These are phyloP conservation scores for Apotomis betuletana DNA, from an alignment of 2,888 invertebrate genomes.

Conservation along the genomic window DNA sequence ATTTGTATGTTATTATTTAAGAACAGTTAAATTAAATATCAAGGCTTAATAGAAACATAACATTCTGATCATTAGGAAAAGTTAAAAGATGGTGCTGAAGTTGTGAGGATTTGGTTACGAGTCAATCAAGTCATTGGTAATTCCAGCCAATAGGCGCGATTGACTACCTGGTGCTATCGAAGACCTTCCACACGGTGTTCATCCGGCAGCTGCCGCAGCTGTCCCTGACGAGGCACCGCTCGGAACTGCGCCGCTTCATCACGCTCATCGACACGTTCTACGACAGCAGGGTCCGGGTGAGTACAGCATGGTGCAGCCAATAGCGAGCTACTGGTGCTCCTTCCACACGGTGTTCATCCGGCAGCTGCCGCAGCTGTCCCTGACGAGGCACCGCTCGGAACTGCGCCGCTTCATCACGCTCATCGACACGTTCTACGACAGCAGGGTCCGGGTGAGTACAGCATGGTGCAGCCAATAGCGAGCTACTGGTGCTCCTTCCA, in stretches of 20 bases:
- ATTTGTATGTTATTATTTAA: too few species aligned
- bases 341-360: slow-evolving; percentile 74
- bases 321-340: slow-evolving; percentile 96
- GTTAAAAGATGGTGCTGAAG: too few species aligned
- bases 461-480: slow-evolving; percentile 88
- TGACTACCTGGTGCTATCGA: slow-evolving; percentile 96
- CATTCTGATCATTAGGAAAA: too few species aligned
- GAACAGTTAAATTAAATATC: too few species aligned
- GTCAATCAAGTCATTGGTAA: slow-evolving; percentile 9
- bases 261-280: slow-evolving; percentile 98
- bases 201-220: slow-evolving; percentile 92
- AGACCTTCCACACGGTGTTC: slow-evolving; percentile 66
- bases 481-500: slow-evolving; percentile 91
- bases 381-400: slow-evolving; percentile 92
- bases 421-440: slow-evolving; percentile 98
- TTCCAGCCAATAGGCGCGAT: slow-evolving; percentile 94
- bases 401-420: slow-evolving; percentile 97
- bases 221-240: slow-evolving; percentile 87
- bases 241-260: slow-evolving; percentile 97
- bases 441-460: slow-evolving; percentile 87
- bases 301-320: slow-evolving; percentile 83
- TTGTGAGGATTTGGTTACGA: too few species aligned
- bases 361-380: slow-evolving; percentile 92
- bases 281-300: slow-evolving; percentile 92
- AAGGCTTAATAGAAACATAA: too few species aligned